Conservation (phyloP, 2,797 vertebrate species). For the Gymnocypris eckloni region DNA sequence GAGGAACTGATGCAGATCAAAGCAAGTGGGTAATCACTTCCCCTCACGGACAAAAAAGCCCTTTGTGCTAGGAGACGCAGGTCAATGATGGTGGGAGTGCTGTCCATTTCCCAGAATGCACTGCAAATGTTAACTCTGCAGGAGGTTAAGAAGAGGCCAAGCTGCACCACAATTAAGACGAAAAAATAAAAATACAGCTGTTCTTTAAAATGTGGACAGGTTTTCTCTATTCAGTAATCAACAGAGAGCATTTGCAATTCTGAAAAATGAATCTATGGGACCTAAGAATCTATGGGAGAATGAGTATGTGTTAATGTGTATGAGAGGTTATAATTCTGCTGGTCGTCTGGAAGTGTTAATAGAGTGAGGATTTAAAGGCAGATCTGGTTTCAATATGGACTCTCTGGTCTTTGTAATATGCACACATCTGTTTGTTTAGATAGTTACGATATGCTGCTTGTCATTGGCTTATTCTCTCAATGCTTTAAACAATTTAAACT, state of each 20-base stretch:
- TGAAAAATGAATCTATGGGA: constrained; percentile 12
- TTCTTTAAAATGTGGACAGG: constrained; percentile 53
- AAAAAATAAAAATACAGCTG: constrained; percentile 56
- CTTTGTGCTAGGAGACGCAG: constrained; percentile 61
- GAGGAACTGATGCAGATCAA: constrained; percentile 16
- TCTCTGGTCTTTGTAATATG: constrained; percentile 46
- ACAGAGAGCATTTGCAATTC: constrained; percentile 57
- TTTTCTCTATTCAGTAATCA: constrained; percentile 62
- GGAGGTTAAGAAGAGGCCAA: constrained; percentile 15
- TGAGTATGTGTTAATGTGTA: constrained; percentile 30
- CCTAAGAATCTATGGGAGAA: background rate
- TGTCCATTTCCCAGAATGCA: constrained; percentile 46
- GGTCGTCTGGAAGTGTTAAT: constrained; percentile 58
- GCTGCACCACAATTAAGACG: constrained; percentile 56
- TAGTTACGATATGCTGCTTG: constrained; percentile 56
- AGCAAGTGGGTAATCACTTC: constrained; percentile 53
- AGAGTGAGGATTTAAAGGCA: constrained; percentile 62
- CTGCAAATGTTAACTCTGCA: constrained; percentile 62
- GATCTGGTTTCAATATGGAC: constrained; percentile 57
- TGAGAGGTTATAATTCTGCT: constrained; percentile 23
- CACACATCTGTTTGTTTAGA: constrained; percentile 44
- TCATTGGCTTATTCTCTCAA: constrained; percentile 61
- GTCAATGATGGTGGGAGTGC: constrained; percentile 30
- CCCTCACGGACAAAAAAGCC: constrained; percentile 65
- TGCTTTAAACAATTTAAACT: constrained; percentile 50